Base-by-base conservation (phyloP, 2,888 invertebrate genomes). In the Ophioninae sp. region DNA sequence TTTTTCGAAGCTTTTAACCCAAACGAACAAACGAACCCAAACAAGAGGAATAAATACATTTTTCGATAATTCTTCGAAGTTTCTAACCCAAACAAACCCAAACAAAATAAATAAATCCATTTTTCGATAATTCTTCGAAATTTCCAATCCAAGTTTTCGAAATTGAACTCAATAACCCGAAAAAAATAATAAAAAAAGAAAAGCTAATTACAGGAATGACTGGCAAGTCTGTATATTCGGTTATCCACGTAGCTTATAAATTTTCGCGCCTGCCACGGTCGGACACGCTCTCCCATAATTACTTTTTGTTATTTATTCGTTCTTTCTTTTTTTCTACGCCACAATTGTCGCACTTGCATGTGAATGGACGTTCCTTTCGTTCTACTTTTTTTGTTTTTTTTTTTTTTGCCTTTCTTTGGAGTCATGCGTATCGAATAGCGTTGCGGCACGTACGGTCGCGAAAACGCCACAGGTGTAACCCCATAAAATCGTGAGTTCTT, bases 201-300 rank as follows among this genome's bases (percentile, higher is more conserved):
- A 9, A n/a, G n/a, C n/a, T 71, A 37, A 20, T 58, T 39, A 3
- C 71, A 58, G 20, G 6, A n/a, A 23, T 51, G n/a, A 58, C 13
- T 58, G 0, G 13, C 39, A 6, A 1, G 10, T 30, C 37, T 51
- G 17, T 63, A 39, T n/a, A 39, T 73, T 61, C 61, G 61, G 23
- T 61, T 13, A 73, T 9, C 72, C 30, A 17, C 23, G 23, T 37
- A n/a, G 13, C 44, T 10, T 63, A 17, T 6, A 67, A 61, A 44
- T 58, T 44, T 37, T 30, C 20, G n/a, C 39, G 51, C 64, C 44
- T 10, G 44, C 73, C 58, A 7, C 22, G 13, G 79, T 51, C 63
- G n/a, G 76, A 77, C 80, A 73, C 83, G 80, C 80, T 80, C 76
- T 80, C 83, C 65, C 76, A 69, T 68, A 77, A 80, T 80, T 83